Percentiles rank a stretch among this genome's conserved stretches.
phyloP scores from a whole-genome alignment of 2,888 invertebrate genomes.

The Strigamia maritima region DNA sequence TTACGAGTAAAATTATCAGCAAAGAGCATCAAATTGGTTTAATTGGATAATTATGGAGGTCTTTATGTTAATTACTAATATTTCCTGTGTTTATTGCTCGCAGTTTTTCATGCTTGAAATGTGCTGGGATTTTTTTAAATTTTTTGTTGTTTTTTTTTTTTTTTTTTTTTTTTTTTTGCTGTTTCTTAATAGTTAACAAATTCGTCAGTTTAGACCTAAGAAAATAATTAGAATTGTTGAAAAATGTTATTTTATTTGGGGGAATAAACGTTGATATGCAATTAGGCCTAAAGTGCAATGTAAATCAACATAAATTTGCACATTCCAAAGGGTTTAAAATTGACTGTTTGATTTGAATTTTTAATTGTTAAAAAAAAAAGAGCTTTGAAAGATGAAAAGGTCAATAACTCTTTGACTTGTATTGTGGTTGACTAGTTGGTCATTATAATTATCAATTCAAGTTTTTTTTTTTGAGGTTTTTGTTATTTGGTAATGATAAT shows the following conservation, averaged over 20 bases:
- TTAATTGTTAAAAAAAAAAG: slow-evolving; percentile 1
- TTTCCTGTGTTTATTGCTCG: slow-evolving; percentile 1
- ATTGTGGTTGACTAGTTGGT: background rate
- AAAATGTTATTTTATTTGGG: background rate
- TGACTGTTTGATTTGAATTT: slow-evolving; percentile 2
- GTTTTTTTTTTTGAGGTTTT: background rate
- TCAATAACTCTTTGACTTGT: background rate
- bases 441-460: background rate
- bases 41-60: background rate
- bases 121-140: background rate
- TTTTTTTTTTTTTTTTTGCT: background rate
- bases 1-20: background rate
- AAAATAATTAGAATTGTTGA: background rate
- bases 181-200: background rate
- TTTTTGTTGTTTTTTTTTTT: background rate
- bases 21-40: background rate
- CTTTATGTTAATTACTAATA: slow-evolving; percentile 16
- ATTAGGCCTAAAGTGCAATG: slow-evolving; percentile 15
- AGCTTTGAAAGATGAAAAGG: background rate
- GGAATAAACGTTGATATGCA: slow-evolving; percentile 3
- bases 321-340: background rate
- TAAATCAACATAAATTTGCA: slow-evolving; percentile 1
- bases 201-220: background rate
- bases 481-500: too few relatives aligned
- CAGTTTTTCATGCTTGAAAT: background rate